phyloP scores from a whole-genome alignment of 2,113 vertebrate genomes.

The Rhipidura dahli region DNA sequence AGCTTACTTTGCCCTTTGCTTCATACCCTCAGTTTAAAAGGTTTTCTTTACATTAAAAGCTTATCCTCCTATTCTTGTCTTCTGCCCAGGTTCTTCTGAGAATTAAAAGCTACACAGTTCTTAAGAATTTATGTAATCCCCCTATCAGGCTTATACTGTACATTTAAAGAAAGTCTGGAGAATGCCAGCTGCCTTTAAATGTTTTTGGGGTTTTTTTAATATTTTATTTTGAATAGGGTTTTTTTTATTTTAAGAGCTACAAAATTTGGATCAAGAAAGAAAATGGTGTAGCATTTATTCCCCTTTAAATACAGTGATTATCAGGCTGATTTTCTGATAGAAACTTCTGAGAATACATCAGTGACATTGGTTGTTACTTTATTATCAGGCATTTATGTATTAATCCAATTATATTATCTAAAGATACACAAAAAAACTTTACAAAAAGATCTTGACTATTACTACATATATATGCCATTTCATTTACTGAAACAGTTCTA shows the following conservation, averaged over 20 bases:
- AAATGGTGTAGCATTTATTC: background rate
- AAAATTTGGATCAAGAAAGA: background rate
- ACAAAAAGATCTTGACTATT: background rate
- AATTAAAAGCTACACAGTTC: background rate
- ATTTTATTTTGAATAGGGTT: background rate
- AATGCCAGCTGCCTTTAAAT: background rate
- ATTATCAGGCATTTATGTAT: background rate
- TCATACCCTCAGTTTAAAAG: background rate
- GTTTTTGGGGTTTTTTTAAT: no score
- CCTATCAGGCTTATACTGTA: background rate
- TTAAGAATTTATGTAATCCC: constrained; percentile 6
- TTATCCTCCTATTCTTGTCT: background rate
- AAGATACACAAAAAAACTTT: background rate
- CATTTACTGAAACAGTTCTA: background rate
- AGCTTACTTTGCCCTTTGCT: background rate
- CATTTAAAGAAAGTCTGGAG: background rate
- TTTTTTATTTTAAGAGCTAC: background rate
- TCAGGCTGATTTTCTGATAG: background rate
- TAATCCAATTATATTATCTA: background rate
- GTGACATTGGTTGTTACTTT: background rate
- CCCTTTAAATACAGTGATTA: background rate
- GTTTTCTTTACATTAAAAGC: background rate
- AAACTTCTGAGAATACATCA: background rate
- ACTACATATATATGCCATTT: background rate
- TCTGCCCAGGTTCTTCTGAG: background rate